phyloP scores from a whole-genome alignment of 2,888 invertebrate genomes.

The Gisinianus flammeolus region DNA sequence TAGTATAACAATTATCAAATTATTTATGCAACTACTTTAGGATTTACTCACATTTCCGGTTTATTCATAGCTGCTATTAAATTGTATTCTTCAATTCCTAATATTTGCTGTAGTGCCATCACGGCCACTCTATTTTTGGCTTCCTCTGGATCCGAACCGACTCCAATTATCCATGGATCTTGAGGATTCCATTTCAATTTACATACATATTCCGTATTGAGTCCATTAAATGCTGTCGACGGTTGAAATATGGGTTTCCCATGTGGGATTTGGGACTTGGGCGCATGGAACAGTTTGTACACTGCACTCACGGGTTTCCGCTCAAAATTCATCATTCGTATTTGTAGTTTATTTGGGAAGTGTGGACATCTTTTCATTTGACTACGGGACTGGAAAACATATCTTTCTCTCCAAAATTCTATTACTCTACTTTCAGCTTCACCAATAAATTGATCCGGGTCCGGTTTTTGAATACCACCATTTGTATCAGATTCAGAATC shows the following conservation, averaged over 20 bases:
- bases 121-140: not conserved
- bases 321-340: not conserved
- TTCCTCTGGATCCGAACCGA: not conserved
- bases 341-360: not conserved
- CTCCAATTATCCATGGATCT: not conserved
- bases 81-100: not conserved
- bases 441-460: no score
- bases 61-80: not conserved
- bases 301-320: not conserved
- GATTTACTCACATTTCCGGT: constrained; percentile 1
- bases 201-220: no score
- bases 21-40: not conserved
- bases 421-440: not conserved
- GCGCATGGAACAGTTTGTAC: not conserved
- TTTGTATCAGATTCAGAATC: not conserved
- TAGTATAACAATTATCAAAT: not conserved
- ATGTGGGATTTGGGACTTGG: not conserved
- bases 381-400: not conserved
- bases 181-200: not conserved
- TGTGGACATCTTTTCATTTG: not conserved
- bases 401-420: not conserved
- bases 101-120: not conserved
- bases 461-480: no score
- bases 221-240: no score
- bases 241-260: not conserved